Conservation (phyloP, 2,888 invertebrate genomes). For the Melinopterus prodromus region DNA sequence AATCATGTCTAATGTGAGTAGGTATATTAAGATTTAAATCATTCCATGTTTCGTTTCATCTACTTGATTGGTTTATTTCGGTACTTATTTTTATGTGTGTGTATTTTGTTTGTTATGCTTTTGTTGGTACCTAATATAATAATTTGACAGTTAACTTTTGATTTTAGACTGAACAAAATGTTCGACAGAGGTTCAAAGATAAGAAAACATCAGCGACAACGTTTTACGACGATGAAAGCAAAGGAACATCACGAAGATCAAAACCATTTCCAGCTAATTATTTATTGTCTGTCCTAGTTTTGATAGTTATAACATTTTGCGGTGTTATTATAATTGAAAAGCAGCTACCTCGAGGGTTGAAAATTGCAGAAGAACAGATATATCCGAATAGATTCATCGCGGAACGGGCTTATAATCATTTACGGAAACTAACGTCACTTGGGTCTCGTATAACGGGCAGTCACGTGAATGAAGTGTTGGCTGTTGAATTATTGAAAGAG, state of each 20-base stretch:
- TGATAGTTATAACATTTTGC: conserved; percentile 64
- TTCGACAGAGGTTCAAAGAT: conserved; percentile 35
- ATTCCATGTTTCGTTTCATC: neutral
- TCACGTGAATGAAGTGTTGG: conserved; percentile 71
- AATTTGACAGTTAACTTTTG: conserved; percentile 8
- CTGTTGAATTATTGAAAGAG: conserved; percentile 62
- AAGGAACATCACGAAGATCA: conserved; percentile 28
- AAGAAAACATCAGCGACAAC: conserved; percentile 20
- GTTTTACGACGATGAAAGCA: conserved; percentile 22
- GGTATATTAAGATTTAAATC: neutral
- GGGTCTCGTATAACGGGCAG: conserved; percentile 74
- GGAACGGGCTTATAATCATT: conserved; percentile 70
- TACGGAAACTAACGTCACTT: conserved; percentile 69
- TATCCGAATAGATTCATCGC: conserved; percentile 66
- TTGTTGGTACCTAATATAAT: conserved; percentile 10
- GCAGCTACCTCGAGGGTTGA: conserved; percentile 67
- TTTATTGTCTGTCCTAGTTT: conserved; percentile 63
- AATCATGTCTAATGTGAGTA: conserved; percentile 20
- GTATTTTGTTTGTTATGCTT: conserved; percentile 19
- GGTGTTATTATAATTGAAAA: conserved; percentile 67
- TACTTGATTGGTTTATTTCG: neutral
- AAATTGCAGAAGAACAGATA: conserved; percentile 56
- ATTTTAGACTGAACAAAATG: conserved; percentile 33
- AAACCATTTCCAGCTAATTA: conserved; percentile 61
- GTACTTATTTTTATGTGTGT: neutral